Evolutionary conservation across 1,140 invertebrate species (phyloP).

Genomic region (Leptestheria dahalacensis): DNA sequence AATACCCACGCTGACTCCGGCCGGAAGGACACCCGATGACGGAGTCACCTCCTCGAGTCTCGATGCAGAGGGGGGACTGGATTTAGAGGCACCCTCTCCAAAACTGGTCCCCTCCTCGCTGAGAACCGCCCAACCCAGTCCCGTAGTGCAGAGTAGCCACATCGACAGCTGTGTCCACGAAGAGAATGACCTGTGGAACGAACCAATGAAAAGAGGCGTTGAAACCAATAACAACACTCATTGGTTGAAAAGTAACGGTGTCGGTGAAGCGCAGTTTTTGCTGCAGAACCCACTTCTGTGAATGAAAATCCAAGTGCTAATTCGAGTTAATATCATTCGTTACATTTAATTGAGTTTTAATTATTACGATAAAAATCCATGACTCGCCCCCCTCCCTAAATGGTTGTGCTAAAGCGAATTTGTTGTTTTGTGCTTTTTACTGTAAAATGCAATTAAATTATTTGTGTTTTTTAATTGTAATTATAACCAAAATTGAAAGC

Average conservation of each 20-base stretch:
- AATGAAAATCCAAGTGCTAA: too few relatives aligned
- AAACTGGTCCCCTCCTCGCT: neutral
- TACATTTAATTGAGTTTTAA: too few relatives aligned
- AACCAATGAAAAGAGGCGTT: neutral
- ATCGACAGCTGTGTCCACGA: constrained; percentile 14
- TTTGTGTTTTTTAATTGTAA: neutral
- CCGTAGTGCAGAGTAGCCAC: constrained; percentile 13
- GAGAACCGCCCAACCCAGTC: neutral
- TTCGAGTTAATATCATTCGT: too few relatives aligned
- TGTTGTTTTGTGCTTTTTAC: too few relatives aligned
- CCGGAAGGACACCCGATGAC: neutral
- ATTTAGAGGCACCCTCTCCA: neutral
- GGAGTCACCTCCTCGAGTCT: neutral
- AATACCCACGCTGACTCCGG: neutral
- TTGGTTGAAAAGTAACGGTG: too few relatives aligned
- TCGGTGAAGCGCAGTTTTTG: too few relatives aligned
- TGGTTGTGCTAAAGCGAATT: too few relatives aligned
- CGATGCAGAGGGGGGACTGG: neutral
- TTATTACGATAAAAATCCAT: too few relatives aligned
- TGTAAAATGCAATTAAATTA: neutral
- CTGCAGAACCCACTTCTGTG: too few relatives aligned
- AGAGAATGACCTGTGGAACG: neutral
- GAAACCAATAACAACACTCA: neutral
- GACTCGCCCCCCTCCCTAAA: too few relatives aligned
- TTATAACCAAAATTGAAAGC: too few relatives aligned